Evolutionary conservation across 2,888 invertebrate genomes (phyloP), one percentile per base, ranked within the genome.

Genomic region (Cybosia mesomella): DNA sequence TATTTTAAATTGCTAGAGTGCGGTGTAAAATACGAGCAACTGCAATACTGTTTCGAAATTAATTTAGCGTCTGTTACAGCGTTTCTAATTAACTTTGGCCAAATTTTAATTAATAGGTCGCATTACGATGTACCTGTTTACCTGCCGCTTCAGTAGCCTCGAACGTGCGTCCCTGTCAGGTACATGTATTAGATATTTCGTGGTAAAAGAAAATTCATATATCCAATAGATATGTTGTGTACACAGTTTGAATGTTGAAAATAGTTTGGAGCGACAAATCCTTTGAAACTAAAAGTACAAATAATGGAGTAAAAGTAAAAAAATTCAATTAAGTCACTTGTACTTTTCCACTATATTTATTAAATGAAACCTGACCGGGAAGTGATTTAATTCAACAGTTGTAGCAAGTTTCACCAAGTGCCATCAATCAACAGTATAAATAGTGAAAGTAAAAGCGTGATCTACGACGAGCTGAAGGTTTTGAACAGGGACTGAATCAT

Each of bases 51-150:
- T 18, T 18, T n/a, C 49, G n/a, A 49, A 49, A 81, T 72, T 73
- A 74, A 72, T 60, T 66, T 66, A 57, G 55, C 67, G 61, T 71
- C 68, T 70, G 72, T 71, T 57, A 75, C 66, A 65, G 55, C 60
- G 60, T 66, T 73, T 75, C 75, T 49, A 49, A 80, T 80, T 73
- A 77, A 76, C 28, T 57, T 67, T 72, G 53, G 60, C 59, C 11
- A 58, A 64, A 69, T 64, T 64, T 71, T 68, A 64, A 79, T 72
- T 67, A 73, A 65, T 76, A 32, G 68, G 62, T 71, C 62, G 58
- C 53, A 66, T 61, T 49, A 55, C 55, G 55, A 39, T 61, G 13
- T 32, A 36, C 15, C 15, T 55, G 36, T 43, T 43, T n/a, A 49
- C 49, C 18, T 32, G 34, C 21, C 18, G 58, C 13, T 34, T 60